Percentiles rank a stretch among this genome's conserved stretches.
Evolutionary conservation across 64 coral and sea anemone genomes (phyloP).

Genomic region (Orbicella faveolata): DNA sequence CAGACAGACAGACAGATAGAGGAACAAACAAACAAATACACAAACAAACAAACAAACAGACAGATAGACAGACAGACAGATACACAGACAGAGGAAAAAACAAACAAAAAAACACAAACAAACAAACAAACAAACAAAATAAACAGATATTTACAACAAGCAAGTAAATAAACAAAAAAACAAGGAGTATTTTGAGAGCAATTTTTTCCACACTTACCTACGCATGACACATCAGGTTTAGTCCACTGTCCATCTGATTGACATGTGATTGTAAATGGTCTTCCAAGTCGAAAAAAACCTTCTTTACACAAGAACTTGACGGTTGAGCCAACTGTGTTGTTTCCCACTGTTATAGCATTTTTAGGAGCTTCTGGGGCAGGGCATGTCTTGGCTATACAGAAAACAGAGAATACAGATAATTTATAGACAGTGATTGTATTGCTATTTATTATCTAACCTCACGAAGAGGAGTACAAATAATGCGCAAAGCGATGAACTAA

Average conservation of each 20-base stretch:
- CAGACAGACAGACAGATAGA: neutral
- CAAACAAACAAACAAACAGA: too few relatives aligned
- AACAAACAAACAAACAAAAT: too few relatives aligned
- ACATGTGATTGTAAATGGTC: neutral
- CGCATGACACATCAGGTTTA: neutral
- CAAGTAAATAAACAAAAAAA: too few relatives aligned
- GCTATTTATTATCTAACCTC: too few relatives aligned
- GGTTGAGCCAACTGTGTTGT: slow-evolving; percentile 1
- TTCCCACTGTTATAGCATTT: slow-evolving; percentile 17
- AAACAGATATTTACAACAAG: too few relatives aligned
- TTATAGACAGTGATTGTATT: neutral
- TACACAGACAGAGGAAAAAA: too few relatives aligned
- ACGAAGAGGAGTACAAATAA: too few relatives aligned
- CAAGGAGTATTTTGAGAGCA: too few relatives aligned
- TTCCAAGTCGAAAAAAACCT: slow-evolving; percentile 24
- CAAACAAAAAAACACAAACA: too few relatives aligned
- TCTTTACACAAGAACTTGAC: slow-evolving; percentile 14
- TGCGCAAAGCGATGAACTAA: too few relatives aligned
- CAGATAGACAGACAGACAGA: neutral
- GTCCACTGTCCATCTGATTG: slow-evolving; percentile 10
- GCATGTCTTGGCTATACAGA: neutral
- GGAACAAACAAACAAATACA: too few relatives aligned
- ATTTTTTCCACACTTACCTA: neutral
- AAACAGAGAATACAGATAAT: neutral
- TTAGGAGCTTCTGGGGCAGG: slow-evolving; percentile 1